These are phyloP conservation scores for Parambassis ranga DNA, from an alignment of 2,797 vertebrate genomes.

Conservation along the genomic window DNA sequence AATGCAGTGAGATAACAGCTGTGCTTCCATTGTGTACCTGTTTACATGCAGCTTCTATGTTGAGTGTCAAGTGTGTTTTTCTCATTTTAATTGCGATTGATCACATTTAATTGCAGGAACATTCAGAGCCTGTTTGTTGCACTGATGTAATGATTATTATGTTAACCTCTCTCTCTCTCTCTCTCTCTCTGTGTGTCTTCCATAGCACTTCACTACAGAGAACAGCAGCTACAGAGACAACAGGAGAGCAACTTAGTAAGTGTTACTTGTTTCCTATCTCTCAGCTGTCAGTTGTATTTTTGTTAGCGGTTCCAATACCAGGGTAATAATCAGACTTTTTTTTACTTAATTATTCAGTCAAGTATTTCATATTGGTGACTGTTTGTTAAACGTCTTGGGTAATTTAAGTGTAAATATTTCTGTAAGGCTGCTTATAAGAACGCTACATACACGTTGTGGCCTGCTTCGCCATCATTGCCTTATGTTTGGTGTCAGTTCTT, in stretches of 20 bases:
- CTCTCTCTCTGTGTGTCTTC: not conserved
- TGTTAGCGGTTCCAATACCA: no score
- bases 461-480: no score
- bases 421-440: no score
- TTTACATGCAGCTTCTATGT: not conserved
- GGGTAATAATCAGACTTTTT: not conserved
- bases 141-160: not conserved
- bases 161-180: not conserved
- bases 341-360: no score
- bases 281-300: not conserved
- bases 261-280: not conserved
- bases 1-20: not conserved
- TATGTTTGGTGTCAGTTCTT: no score
- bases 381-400: no score
- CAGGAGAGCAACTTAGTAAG: conserved; percentile 13
- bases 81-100: not conserved
- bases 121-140: not conserved
- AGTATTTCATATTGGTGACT: no score
- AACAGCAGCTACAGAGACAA: not conserved
- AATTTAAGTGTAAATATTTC: no score
- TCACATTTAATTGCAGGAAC: not conserved
- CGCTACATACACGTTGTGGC: no score
- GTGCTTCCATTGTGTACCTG: not conserved
- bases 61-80: not conserved
- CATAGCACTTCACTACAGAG: conserved; percentile 1